These are phyloP conservation scores for Tanypteryx hageni DNA, from an alignment of 2,888 invertebrate genomes.

Conservation along the genomic window DNA sequence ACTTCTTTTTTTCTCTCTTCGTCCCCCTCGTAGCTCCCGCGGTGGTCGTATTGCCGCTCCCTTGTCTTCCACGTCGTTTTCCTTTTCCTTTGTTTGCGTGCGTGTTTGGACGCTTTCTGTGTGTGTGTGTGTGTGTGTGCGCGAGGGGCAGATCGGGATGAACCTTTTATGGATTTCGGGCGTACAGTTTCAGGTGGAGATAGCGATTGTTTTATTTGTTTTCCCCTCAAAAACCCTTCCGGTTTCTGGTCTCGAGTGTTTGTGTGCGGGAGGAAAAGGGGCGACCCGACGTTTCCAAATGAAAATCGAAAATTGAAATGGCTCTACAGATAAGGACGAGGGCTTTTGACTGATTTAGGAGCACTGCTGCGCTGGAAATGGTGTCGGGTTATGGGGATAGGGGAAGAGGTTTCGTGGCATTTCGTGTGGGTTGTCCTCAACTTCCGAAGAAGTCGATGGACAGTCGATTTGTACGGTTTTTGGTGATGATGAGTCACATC, in stretches of 20 bases:
- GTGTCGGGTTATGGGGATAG: not conserved
- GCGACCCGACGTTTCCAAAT: not conserved
- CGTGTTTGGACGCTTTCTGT: too few relatives aligned
- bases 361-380: not conserved
- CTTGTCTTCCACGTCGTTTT: too few relatives aligned
- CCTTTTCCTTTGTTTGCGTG: too few relatives aligned
- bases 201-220: not conserved
- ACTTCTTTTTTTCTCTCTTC: too few relatives aligned
- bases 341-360: not conserved
- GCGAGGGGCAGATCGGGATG: not conserved
- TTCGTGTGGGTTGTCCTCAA: not conserved
- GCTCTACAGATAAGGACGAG: constrained; percentile 7
- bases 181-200: not conserved
- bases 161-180: not conserved
- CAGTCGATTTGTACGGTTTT: not conserved
- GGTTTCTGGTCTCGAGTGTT: not conserved
- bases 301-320: constrained; percentile 32
- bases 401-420: not conserved
- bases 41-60: too few relatives aligned
- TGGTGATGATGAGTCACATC: too few relatives aligned
- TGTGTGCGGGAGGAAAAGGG: not conserved
- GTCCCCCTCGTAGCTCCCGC: too few relatives aligned
- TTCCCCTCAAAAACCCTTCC: not conserved
- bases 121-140: not conserved
- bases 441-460: not conserved